A percentile compares a stretch with the other conserved stretches of the same genome.
phyloP scores from a whole-genome alignment of 2,888 invertebrate genomes.

The Tetragonisca angustula region DNA sequence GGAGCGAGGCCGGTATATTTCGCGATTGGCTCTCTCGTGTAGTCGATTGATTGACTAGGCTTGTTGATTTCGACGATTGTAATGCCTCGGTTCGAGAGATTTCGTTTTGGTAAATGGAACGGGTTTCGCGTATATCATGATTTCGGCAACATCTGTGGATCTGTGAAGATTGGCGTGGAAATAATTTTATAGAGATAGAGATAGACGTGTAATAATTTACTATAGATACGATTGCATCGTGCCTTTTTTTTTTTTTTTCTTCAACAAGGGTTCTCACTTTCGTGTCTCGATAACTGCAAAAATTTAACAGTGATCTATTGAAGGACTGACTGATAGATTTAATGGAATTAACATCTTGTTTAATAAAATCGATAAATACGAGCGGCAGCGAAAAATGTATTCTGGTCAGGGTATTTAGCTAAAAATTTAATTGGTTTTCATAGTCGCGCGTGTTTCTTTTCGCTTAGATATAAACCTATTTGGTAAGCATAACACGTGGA shows the following conservation, averaged over 20 bases:
- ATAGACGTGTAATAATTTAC: neutral
- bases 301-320: neutral
- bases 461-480: constrained; percentile 4
- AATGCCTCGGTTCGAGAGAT: neutral
- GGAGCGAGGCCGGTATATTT: neutral
- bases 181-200: neutral
- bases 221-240: neutral
- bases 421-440: neutral
- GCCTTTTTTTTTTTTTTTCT: neutral
- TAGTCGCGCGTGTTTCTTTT: neutral
- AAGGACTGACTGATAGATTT: neutral
- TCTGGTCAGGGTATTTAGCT: neutral
- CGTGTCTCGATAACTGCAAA: neutral
- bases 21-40: neutral
- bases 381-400: neutral
- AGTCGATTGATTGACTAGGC: neutral
- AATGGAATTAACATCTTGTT: neutral
- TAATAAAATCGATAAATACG: neutral
- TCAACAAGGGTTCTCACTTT: no score
- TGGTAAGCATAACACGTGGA: neutral
- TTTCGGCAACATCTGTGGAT: neutral
- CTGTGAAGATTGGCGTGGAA: neutral
- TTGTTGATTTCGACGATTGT: neutral
- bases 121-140: neutral
- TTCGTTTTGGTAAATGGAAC: neutral